Conservation (phyloP, 2,797 vertebrate genomes). For the Rhynchotus rufescens region DNA sequence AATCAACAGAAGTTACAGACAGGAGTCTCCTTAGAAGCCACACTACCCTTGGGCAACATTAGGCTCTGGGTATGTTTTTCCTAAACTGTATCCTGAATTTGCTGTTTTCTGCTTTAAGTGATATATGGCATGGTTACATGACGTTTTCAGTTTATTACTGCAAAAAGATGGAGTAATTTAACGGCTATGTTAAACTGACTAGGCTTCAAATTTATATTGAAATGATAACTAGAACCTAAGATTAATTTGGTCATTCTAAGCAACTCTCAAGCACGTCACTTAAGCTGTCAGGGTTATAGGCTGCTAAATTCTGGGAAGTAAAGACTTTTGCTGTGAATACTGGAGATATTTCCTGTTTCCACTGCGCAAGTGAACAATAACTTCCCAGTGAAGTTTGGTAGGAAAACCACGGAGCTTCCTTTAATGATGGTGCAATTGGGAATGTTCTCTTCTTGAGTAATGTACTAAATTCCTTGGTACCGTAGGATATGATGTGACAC, state of each 20-base stretch:
- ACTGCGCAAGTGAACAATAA: not conserved
- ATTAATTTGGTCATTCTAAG: not conserved
- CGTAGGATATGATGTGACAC: not conserved
- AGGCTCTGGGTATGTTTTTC: not conserved
- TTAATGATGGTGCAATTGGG: not conserved
- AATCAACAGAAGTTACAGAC: not conserved
- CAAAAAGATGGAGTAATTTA: not conserved
- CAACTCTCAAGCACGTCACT: not conserved
- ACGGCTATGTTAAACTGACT: not conserved
- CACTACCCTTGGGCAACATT: not conserved
- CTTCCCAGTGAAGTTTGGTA: not conserved
- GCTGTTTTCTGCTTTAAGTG: not conserved
- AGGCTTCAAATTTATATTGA: not conserved
- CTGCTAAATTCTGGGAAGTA: not conserved
- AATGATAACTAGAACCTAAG: not conserved
- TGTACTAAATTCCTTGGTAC: not conserved
- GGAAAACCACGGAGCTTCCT: not conserved
- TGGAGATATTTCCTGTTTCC: not conserved
- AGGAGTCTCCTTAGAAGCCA: not conserved
- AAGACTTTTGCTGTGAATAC: not conserved
- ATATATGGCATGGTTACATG: not conserved
- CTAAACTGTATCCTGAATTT: not conserved
- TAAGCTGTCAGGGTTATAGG: not conserved
- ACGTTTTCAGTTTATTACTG: not conserved
- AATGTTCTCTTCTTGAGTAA: not conserved